phyloP scores from a whole-genome alignment of 2,797 vertebrate genomes.

The Falco columbarius region DNA sequence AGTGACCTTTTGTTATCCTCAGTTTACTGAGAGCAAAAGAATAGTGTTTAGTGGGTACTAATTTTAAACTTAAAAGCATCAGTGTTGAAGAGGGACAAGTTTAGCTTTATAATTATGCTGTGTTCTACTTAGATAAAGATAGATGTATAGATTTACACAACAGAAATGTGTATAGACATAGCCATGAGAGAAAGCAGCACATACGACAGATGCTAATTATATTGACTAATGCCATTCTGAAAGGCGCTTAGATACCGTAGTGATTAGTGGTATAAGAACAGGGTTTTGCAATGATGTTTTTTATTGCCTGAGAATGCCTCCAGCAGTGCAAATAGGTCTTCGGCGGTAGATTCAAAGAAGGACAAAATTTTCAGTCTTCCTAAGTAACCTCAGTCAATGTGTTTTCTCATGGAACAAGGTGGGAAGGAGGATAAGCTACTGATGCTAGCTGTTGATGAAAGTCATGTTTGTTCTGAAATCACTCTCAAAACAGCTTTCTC shows the following conservation, averaged over 20 bases:
- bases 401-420: constrained; percentile 19
- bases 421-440: neutral
- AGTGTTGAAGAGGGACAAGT: neutral
- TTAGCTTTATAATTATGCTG: neutral
- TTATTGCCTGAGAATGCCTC: constrained; percentile 54
- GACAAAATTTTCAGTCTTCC: neutral
- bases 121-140: neutral
- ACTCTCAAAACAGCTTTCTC: neutral
- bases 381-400: neutral
- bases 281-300: constrained; percentile 17
- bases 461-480: neutral
- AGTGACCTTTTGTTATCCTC: constrained; percentile 1
- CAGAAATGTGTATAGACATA: neutral
- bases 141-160: neutral
- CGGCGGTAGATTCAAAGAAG: neutral
- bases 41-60: neutral
- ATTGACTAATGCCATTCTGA: constrained; percentile 33
- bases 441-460: constrained; percentile 16
- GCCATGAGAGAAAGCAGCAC: neutral
- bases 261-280: neutral
- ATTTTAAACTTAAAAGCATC: neutral
- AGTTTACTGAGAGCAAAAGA: neutral
- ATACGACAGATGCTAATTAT: neutral
- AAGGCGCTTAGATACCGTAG: neutral
- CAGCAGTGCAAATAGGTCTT: constrained; percentile 32